These are phyloP conservation scores for Rotaria sp. DNA, from an alignment of 2,888 invertebrate genomes.

Conservation along the genomic window DNA sequence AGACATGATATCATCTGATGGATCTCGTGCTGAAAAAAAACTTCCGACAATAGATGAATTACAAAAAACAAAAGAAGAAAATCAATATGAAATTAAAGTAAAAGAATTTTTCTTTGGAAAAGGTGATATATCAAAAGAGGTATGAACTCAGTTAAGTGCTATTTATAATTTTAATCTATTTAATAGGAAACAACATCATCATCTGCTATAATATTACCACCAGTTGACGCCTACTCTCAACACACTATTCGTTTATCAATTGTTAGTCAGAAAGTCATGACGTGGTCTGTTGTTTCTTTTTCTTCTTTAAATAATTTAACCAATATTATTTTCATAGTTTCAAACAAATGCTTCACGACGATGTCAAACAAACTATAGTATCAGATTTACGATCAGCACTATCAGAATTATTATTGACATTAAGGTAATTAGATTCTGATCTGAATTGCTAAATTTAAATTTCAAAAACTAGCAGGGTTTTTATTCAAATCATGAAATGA, in stretches of 20 bases:
- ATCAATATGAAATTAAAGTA: neutral
- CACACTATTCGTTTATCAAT: neutral
- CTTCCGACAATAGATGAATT: neutral
- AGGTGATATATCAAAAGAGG: neutral
- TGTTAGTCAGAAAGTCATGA: neutral
- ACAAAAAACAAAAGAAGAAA: neutral
- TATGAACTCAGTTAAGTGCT: neutral
- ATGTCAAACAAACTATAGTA: neutral
- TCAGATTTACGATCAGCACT: neutral
- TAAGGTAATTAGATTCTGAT: neutral
- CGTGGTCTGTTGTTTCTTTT: neutral
- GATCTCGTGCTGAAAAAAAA: neutral
- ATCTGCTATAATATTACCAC: neutral
- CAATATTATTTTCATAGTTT: neutral
- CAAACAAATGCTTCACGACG: neutral
- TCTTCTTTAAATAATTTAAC: neutral
- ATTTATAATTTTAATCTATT: neutral
- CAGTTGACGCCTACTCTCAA: neutral
- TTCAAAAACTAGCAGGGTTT: too few relatives aligned
- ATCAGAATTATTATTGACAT: neutral
- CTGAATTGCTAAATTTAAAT: too few relatives aligned
- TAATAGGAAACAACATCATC: neutral
- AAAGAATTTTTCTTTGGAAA: constrained; percentile 1
- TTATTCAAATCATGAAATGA: too few relatives aligned
- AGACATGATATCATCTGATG: neutral